Conservation (phyloP, 2,797 vertebrate species). For the Champsocephalus esox region DNA sequence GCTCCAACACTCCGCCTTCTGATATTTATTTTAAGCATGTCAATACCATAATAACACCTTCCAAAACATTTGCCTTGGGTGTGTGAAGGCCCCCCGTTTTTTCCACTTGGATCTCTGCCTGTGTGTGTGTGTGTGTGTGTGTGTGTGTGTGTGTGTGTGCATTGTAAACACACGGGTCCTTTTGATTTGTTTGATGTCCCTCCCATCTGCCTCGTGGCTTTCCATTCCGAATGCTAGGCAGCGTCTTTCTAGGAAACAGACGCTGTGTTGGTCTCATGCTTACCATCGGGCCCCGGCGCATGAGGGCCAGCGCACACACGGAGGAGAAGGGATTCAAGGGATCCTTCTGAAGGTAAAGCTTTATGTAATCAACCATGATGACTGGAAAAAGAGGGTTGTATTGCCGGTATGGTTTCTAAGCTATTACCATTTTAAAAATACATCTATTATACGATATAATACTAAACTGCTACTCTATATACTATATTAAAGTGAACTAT, state of each 20-base stretch:
- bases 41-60: constrained; percentile 72
- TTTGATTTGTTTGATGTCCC: constrained; percentile 86
- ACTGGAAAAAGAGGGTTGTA: not conserved
- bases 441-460: too few species aligned
- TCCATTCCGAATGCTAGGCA: constrained; percentile 72
- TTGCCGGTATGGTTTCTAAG: not conserved
- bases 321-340: constrained; percentile 14
- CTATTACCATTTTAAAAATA: too few species aligned
- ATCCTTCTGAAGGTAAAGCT: not conserved
- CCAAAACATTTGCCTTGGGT: constrained; percentile 79
- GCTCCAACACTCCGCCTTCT: constrained; percentile 10
- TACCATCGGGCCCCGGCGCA: constrained; percentile 59
- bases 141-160: constrained; percentile 29
- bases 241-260: constrained; percentile 81
- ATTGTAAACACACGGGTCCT: constrained; percentile 74
- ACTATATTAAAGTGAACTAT: too few species aligned
- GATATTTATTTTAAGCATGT: constrained; percentile 48
- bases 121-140: constrained; percentile 27
- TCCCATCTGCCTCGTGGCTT: constrained; percentile 74
- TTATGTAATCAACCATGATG: not conserved
- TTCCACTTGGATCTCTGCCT: constrained; percentile 47
- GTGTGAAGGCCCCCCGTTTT: constrained; percentile 46
- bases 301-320: constrained; percentile 21
- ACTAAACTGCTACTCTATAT: too few species aligned
- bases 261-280: constrained; percentile 74